phyloP scores from a whole-genome alignment of 2,113 vertebrate genomes.

The Phodopus roborovskii region DNA sequence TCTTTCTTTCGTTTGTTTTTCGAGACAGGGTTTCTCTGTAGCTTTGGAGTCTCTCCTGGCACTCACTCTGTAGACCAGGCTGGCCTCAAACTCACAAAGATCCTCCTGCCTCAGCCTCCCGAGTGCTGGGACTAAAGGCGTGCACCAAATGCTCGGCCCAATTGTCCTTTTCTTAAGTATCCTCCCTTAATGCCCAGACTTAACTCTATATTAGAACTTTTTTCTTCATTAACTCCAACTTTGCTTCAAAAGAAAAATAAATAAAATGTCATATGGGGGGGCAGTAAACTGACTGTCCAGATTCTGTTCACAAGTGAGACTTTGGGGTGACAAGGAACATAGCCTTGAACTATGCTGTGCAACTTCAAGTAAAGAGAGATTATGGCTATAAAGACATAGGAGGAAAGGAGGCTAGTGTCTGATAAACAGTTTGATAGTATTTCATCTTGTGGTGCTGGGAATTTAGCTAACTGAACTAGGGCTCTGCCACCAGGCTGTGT shows the following conservation, averaged over 20 bases:
- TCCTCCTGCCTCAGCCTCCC: background rate
- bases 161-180: background rate
- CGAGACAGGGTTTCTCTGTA: background rate
- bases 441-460: background rate
- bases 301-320: background rate
- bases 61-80: background rate
- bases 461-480: background rate
- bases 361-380: background rate
- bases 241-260: background rate
- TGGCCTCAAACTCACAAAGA: background rate
- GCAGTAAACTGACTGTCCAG: background rate
- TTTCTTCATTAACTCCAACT: background rate
- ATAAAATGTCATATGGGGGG: background rate
- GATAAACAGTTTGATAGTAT: background rate
- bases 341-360: background rate
- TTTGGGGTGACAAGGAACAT: background rate
- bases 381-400: background rate
- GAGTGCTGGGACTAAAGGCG: background rate
- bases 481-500: background rate
- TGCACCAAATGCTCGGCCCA: background rate
- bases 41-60: background rate
- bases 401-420: background rate
- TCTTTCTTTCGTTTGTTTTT: too few species aligned
- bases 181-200: background rate
- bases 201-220: background rate